phyloP scores from a whole-genome alignment of 2,113 vertebrate species.

The Mustela lutreola region DNA sequence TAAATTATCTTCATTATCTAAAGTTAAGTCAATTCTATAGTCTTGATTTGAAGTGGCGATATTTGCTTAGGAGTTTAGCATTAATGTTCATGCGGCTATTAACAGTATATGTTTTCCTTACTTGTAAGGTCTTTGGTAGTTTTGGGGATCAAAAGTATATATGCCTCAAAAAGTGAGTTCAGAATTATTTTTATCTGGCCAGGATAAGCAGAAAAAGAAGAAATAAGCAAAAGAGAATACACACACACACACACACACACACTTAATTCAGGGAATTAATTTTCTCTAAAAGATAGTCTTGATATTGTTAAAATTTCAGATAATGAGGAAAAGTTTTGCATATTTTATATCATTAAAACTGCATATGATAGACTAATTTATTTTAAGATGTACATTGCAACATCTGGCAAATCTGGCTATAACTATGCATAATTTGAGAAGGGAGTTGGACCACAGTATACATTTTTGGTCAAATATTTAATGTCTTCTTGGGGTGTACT shows the following conservation, averaged over 20 bases:
- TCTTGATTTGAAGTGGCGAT: neutral
- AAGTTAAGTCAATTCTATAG: neutral
- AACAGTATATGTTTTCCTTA: neutral
- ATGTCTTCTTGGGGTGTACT: neutral
- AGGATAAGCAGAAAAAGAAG: neutral
- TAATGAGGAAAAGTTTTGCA: neutral
- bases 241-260: neutral
- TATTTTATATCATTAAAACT: neutral
- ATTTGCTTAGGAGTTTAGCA: neutral
- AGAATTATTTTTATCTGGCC: neutral
- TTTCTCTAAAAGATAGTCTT: neutral
- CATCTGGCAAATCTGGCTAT: neutral
- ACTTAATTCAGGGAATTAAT: neutral
- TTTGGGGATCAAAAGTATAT: neutral
- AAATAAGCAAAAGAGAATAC: neutral
- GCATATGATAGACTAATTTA: neutral
- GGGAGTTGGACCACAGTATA: neutral
- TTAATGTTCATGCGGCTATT: neutral
- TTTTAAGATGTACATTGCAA: neutral
- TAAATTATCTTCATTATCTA: neutral
- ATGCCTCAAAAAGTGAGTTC: neutral
- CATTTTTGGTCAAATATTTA: neutral
- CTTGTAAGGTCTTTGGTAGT: neutral
- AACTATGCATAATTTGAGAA: slow-evolving; percentile 29
- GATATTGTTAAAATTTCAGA: neutral